Base-by-base conservation (phyloP, 2,113 vertebrate genomes). In the Oncorhynchus tshawytscha region DNA sequence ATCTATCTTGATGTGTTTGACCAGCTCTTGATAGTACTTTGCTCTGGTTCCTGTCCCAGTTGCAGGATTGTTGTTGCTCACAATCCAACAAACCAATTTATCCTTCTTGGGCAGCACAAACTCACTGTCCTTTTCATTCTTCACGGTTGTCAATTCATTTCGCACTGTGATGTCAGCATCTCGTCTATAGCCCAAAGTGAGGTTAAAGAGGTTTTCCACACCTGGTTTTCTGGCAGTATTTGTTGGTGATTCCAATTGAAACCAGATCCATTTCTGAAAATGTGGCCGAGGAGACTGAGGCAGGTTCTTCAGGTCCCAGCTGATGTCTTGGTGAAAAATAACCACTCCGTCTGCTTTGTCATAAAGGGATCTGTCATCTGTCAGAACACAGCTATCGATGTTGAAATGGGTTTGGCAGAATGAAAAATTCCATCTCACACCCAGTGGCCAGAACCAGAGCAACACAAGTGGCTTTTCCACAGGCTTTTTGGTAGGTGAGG, bases 11-110 rank as follows among this genome's bases (percentile, higher is more conserved):
- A 95, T 91, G 75, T 94, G 93, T 86, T 95, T 95, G 84, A 89
- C 93, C 9, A 96, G 90, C 81, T 95, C 92, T 2, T 95, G 93
- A 77, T 95, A 96, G 86, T 94, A 96, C 77, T 94, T 94, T 73
- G 94, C 94, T 85, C 95, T 88, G 68, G 91, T 92, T 93, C 72
- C 94, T 92, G 57, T 95, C 94, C 95, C 94, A 95, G 59, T 60
- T 60, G n/a, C 0, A 60, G 59, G 59, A n/a, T 22, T 60, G 15
- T 60, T 60, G 88, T 95, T 95, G 85, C 94, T 95, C 12, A 95
- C 93, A 49, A 96, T 93, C 95, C 95, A 96, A 82, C 95, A 96
- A 34, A 95, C 94, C 49, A 95, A 49, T 67, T 93, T 93, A 78
- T 94, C 92, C 84, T 96, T 96, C 72, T 87, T 94, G 60, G 95